phyloP scores from a whole-genome alignment of 2,113 vertebrate genomes.

The Epinephelus fuscoguttatus region DNA sequence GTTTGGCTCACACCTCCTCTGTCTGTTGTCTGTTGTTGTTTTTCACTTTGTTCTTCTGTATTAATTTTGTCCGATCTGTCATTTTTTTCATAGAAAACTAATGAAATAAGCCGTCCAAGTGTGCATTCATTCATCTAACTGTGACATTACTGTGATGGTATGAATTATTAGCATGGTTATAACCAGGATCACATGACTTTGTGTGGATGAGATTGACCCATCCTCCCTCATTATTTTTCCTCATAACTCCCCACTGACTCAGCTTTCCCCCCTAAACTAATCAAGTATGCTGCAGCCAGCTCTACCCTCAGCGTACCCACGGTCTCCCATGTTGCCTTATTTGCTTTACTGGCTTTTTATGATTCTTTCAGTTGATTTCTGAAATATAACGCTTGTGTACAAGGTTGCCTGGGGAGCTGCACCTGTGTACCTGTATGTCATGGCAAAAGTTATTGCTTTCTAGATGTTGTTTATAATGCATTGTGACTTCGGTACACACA shows the following conservation, averaged over 20 bases:
- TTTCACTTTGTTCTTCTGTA: slow-evolving; percentile 1
- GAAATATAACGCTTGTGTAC: not conserved
- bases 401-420: not conserved
- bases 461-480: slow-evolving; percentile 5
- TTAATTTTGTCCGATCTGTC: not conserved
- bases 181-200: not conserved
- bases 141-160: not conserved
- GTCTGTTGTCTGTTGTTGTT: not conserved
- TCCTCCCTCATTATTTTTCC: not conserved
- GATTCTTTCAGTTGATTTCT: not conserved
- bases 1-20: not conserved
- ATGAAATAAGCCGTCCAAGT: not conserved
- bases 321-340: not conserved
- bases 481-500: not conserved
- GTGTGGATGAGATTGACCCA: not conserved
- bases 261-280: not conserved
- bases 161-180: not conserved
- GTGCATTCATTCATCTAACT: not conserved
- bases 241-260: not conserved
- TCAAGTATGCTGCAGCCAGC: slow-evolving; percentile 2
- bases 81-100: too few relatives aligned
- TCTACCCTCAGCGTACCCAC: not conserved
- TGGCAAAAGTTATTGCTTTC: slow-evolving; percentile 12
- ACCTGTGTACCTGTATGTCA: not conserved
- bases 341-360: slow-evolving; percentile 12